Conservation (phyloP, 2,888 invertebrate species). For the Bembecia ichneumoniformis region DNA sequence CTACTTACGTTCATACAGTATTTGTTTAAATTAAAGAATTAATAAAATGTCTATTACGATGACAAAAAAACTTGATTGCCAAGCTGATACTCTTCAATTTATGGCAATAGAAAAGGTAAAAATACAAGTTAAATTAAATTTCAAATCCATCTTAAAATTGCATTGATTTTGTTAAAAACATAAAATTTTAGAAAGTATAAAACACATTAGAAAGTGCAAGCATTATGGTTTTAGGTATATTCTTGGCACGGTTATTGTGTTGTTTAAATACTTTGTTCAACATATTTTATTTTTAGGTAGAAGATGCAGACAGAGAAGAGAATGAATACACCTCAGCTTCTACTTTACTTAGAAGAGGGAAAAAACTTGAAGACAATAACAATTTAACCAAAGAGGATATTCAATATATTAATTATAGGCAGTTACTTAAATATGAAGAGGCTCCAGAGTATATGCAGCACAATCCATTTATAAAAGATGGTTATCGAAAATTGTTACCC, state of each 20-base stretch:
- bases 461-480: constrained; percentile 87
- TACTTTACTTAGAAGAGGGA: constrained; percentile 45
- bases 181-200: too few relatives aligned
- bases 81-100: constrained; percentile 59
- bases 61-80: constrained; percentile 64
- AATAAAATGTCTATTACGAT: constrained; percentile 55
- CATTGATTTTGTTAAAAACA: too few relatives aligned
- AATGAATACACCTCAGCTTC: constrained; percentile 30
- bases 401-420: constrained; percentile 60
- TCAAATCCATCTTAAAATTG: background rate
- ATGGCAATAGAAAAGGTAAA: constrained; percentile 60
- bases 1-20: too few relatives aligned
- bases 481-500: constrained; percentile 87
- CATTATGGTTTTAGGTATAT: too few relatives aligned
- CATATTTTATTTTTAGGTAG: constrained; percentile 24
- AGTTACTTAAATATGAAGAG: constrained; percentile 66
- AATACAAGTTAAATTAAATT: background rate
- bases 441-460: constrained; percentile 89
- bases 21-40: too few relatives aligned
- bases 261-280: background rate
- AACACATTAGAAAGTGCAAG: too few relatives aligned
- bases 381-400: constrained; percentile 60
- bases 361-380: constrained; percentile 61
- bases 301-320: constrained; percentile 39
- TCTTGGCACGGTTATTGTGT: background rate